A percentile compares a stretch with the other conserved stretches of the same genome.
phyloP scores from a whole-genome alignment of 2,888 invertebrate species.

The Drosophila hamatofila region DNA sequence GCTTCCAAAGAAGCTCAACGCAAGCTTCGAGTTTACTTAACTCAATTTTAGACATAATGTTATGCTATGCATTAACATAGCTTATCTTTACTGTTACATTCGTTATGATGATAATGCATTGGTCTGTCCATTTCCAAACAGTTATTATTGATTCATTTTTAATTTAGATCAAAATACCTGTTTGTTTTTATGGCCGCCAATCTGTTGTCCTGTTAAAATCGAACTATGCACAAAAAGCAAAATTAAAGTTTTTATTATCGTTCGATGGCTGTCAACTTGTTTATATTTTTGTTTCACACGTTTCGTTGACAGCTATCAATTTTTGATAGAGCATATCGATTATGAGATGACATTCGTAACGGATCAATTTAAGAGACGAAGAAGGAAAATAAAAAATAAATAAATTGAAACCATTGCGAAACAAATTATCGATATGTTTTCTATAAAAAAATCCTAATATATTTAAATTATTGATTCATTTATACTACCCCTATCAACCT shows the following conservation, averaged over 20 bases:
- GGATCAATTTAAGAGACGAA: not conserved
- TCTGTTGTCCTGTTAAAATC: slow-evolving; percentile 26
- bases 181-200: slow-evolving; percentile 26
- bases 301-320: not conserved
- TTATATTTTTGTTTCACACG: slow-evolving; percentile 19
- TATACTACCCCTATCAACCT: too few relatives aligned
- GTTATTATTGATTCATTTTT: slow-evolving; percentile 31
- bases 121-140: slow-evolving; percentile 2
- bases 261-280: slow-evolving; percentile 35
- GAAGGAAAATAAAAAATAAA: too few relatives aligned
- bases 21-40: not conserved
- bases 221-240: not conserved
- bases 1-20: not conserved
- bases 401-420: too few relatives aligned
- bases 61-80: not conserved
- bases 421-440: too few relatives aligned
- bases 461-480: too few relatives aligned
- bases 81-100: not conserved
- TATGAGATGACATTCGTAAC: not conserved
- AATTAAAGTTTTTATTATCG: slow-evolving; percentile 12
- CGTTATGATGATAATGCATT: not conserved
- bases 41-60: too few relatives aligned
- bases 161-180: slow-evolving; percentile 17
- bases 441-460: too few relatives aligned
- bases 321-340: not conserved